Conservation (phyloP, 2,113 vertebrate species). For the Ellobius talpinus region DNA sequence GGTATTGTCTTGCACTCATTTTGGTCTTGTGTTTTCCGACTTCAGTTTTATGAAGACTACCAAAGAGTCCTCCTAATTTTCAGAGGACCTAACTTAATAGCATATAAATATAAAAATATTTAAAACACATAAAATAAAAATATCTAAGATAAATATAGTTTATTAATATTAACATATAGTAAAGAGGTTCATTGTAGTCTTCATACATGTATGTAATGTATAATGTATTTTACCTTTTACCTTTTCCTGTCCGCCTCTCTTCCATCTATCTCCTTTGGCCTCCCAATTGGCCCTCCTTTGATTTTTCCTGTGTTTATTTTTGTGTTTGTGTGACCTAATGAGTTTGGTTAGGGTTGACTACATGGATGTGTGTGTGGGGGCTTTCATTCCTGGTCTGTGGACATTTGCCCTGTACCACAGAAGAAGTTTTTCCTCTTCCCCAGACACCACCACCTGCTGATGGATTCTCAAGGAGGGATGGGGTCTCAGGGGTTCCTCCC, state of each 20-base stretch:
- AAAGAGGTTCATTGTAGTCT: not conserved
- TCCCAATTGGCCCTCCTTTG: not conserved
- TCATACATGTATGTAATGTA: not conserved
- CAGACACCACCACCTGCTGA: too few species aligned
- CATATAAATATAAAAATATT: not conserved
- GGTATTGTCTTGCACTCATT: not conserved
- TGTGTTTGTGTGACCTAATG: not conserved
- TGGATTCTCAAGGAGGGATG: not conserved
- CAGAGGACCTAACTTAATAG: not conserved
- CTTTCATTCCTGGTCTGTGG: not conserved
- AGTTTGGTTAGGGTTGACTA: not conserved
- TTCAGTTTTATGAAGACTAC: not conserved
- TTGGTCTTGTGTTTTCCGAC: not conserved
- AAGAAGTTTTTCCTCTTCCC: not conserved
- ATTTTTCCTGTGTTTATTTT: not conserved
- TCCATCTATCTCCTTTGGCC: not conserved
- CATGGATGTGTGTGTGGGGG: not conserved
- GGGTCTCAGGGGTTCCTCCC: not conserved
- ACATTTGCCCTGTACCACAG: not conserved
- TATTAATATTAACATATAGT: not conserved
- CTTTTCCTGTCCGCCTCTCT: not conserved
- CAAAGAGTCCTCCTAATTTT: not conserved
- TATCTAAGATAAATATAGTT: not conserved
- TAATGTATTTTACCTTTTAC: too few species aligned
- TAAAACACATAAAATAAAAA: not conserved